phyloP scores from a whole-genome alignment of 2,113 vertebrate species.

The Calonectris borealis region DNA sequence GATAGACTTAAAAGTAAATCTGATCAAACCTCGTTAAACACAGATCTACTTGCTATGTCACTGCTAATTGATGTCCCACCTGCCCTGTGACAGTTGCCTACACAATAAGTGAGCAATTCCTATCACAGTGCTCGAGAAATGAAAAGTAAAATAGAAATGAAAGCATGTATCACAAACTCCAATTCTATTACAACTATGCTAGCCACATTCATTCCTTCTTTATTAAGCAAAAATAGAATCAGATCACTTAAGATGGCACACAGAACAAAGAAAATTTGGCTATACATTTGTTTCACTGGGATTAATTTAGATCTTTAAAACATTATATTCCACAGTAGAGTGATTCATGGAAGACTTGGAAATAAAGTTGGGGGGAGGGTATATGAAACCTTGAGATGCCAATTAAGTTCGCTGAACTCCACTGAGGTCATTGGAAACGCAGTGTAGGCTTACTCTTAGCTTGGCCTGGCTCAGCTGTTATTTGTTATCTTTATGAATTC shows the following conservation, averaged over 20 bases:
- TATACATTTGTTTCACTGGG: background rate
- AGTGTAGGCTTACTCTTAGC: background rate
- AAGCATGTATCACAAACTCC: background rate
- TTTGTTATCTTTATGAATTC: slow-evolving; percentile 28
- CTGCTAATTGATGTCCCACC: background rate
- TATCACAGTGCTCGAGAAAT: background rate
- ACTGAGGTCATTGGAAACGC: background rate
- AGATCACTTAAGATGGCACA: background rate
- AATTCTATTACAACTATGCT: background rate
- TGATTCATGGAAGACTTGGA: background rate
- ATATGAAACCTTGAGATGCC: background rate
- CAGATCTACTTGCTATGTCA: background rate
- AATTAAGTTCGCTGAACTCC: background rate
- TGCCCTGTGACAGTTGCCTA: background rate
- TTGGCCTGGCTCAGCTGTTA: slow-evolving; percentile 6
- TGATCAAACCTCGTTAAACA: background rate
- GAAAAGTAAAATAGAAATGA: background rate
- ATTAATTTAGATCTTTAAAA: background rate
- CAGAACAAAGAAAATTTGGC: background rate
- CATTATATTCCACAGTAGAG: background rate
- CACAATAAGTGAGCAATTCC: background rate
- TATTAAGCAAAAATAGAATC: background rate
- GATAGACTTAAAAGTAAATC: background rate
- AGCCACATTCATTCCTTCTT: background rate
- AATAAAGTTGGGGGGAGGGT: background rate